phyloP scores from a whole-genome alignment of 2,797 vertebrate genomes.

The Astyanax mexicanus region DNA sequence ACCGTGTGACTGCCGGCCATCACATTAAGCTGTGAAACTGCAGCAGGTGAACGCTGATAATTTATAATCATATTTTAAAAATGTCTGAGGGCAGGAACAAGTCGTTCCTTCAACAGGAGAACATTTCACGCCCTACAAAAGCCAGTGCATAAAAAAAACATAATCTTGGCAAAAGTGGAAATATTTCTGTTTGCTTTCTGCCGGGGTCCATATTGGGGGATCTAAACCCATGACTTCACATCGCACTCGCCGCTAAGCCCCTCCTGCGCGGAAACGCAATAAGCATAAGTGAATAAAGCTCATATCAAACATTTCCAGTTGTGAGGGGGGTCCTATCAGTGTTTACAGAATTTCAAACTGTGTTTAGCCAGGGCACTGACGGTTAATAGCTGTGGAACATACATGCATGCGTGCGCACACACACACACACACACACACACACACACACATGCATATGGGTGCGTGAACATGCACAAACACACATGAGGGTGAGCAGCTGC shows the following conservation, averaged over 20 bases:
- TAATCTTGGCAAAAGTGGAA: constrained; percentile 30
- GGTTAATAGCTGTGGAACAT: constrained; percentile 83
- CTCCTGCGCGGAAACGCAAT: constrained; percentile 47
- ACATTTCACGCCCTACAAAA: constrained; percentile 17
- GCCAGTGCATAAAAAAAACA: neutral
- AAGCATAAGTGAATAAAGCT: constrained; percentile 79
- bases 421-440: constrained; percentile 51
- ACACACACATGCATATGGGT: constrained; percentile 40
- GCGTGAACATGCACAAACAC: constrained; percentile 62
- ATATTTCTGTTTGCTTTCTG: constrained; percentile 24
- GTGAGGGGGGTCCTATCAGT: constrained; percentile 74
- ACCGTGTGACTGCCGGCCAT: neutral
- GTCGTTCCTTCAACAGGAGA: neutral
- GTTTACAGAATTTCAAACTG: constrained; percentile 81
- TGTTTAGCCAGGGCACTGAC: constrained; percentile 74
- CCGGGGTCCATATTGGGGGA: constrained; percentile 16
- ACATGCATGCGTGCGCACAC: constrained; percentile 17
- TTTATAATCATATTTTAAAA: constrained; percentile 8
- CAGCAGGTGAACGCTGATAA: neutral
- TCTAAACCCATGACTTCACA: constrained; percentile 40
- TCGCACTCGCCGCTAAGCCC: constrained; percentile 35
- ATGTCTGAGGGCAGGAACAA: constrained; percentile 1
- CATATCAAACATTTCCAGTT: constrained; percentile 83
- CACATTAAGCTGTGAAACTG: neutral
- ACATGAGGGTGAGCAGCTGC: constrained; percentile 74